phyloP scores from a whole-genome alignment of 2,113 vertebrate genomes.

The Chlorodrepanis virens region DNA sequence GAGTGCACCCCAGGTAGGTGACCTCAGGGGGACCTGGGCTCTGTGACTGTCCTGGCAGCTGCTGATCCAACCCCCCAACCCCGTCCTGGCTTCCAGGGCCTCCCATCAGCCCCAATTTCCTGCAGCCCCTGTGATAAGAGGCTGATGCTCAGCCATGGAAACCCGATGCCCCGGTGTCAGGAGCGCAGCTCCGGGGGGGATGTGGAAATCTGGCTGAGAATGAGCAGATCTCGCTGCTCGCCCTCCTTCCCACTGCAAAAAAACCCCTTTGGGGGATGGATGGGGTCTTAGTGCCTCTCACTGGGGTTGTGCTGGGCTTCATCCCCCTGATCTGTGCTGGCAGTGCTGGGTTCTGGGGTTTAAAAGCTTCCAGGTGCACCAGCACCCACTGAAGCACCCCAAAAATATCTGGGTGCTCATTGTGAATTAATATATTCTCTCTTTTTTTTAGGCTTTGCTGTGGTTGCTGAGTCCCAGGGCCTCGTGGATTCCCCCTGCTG shows the following conservation, averaged over 20 bases:
- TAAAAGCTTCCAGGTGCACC: neutral
- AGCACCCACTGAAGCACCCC: neutral
- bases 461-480: neutral
- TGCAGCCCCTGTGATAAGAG: slow-evolving; percentile 56
- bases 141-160: slow-evolving; percentile 58
- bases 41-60: neutral
- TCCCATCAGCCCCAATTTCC: slow-evolving; percentile 72
- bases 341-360: neutral
- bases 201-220: slow-evolving; percentile 53
- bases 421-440: rapidly evolving
- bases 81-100: neutral
- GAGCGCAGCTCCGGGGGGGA: neutral
- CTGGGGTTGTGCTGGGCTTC: rapidly evolving
- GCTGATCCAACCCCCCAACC: neutral
- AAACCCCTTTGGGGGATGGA: neutral
- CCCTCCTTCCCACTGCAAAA: neutral
- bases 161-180: slow-evolving; percentile 28
- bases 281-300: neutral
- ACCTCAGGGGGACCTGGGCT: neutral
- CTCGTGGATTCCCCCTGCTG: rapidly evolving
- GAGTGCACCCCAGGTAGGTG: neutral
- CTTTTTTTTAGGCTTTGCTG: neutral
- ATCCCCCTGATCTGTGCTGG: neutral
- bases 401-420: rapidly evolving
- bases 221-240: slow-evolving; percentile 50